Base-by-base conservation (phyloP, 2,113 vertebrate genomes). In the Scortum barcoo region DNA sequence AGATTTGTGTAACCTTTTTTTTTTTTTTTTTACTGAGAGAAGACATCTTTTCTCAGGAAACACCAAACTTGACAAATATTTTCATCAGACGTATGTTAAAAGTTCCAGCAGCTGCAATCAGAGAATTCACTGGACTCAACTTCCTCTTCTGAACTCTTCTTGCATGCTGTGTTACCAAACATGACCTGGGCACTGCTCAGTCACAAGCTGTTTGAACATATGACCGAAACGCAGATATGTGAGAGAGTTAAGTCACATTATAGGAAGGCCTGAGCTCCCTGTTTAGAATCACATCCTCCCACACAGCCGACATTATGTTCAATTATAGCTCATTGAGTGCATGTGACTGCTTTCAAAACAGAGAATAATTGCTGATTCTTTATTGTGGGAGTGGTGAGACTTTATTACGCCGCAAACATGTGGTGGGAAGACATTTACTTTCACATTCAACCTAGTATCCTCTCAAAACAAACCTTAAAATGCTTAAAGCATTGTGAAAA, bases 91-190 rank as follows among this genome's bases (percentile, higher is more conserved):
- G 5, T n/a, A 17, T 85, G 22, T 48, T 61, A 28, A 70, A 70
- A 2, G 12, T 38, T n/a, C 66, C 16, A 5, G 10, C 11, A 22
- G 56, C 3, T 1, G 0, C 12, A 67, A 65, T 12, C 5, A 11
- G 36, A 83, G 40, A 77, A 40, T 85, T 73, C 54, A 83, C 84
- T 56, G 83, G 24, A 87, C 46, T 40, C 38, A 62, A 65, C 84
- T 93, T 93, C 91, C 88, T 83, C 88, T 92, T 93, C 83, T 76
- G 28, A 24, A 69, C 68, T 80, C 54, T 74, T 54, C 68, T 78
- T 86, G 48, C 51, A 42, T 76, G 83, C 51, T 62, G 28, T 74
- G 81, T 84, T 53, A 63, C 38, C 40, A 30, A 63, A 85, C 53
- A 48, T 17, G 63, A 70, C 58, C 60, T 20, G 28, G 22, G 0